A percentile compares a stretch with the other conserved stretches of the same genome.
Conservation (phyloP, 2,888 invertebrate species). For the Thymelicus lineola region DNA sequence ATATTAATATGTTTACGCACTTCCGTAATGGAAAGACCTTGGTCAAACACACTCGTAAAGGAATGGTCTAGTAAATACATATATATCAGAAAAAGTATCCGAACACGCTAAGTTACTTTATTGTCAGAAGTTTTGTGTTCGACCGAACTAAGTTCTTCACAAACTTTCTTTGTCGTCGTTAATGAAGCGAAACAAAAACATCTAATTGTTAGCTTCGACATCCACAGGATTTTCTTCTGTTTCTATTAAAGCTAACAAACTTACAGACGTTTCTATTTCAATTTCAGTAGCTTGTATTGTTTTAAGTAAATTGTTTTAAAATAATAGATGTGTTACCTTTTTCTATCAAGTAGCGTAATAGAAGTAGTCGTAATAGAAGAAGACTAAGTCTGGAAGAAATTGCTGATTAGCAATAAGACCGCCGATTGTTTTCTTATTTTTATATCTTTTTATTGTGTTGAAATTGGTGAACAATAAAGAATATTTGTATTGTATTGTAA, state of each 20-base stretch:
- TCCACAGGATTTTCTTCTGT: constrained; percentile 53
- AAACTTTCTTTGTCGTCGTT: constrained; percentile 44
- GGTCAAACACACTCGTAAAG: neutral
- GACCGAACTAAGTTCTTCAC: constrained; percentile 6
- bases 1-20: neutral
- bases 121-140: constrained; percentile 18
- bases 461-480: no score
- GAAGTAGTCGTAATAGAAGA: no score
- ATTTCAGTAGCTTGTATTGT: neutral
- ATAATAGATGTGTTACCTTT: no score
- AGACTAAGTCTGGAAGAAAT: no score
- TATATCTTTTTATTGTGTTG: no score
- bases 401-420: no score
- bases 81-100: neutral
- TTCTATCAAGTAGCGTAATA: no score
- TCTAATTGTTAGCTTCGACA: constrained; percentile 58
- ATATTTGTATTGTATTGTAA: no score
- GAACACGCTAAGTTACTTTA: neutral
- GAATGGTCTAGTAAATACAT: neutral
- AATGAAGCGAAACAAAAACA: constrained; percentile 70
- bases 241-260: constrained; percentile 56
- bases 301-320: no score
- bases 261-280: constrained; percentile 4
- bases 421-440: no score
- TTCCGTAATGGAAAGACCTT: constrained; percentile 3